Evolutionary conservation across 2,797 vertebrate genomes (phyloP), one percentile per base, ranked within the genome.

Genomic region (Zalophus californianus): DNA sequence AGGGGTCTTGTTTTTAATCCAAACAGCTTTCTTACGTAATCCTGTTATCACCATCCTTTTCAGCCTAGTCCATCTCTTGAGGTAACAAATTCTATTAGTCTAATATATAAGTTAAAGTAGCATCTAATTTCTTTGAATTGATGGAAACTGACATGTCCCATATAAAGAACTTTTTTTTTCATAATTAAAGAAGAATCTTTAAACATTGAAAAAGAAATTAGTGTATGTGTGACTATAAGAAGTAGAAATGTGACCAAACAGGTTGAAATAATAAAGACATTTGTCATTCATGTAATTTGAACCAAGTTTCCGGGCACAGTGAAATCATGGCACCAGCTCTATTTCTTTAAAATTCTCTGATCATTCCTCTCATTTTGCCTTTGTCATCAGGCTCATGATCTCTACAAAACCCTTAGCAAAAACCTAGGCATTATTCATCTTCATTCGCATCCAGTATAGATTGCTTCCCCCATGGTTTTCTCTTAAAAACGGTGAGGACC

Each of bases 1-100:
- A 70, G 29, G 18, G 23, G 54, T 88, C 29, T 20, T 70, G 1
- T 64, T 90, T 83, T 86, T 80, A 27, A 94, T 2, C 23, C 9
- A 93, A 86, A 92, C 21, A 60, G 52, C 35, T 70, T 93, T 73
- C 73, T 72, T 90, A 38, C 80, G 77, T 38, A 66, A 77, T 48
- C 16, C 14, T 15, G 10, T 27, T 62, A 7, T n/a, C 75, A 10
- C 64, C 84, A 79, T 21, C 21, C n/a, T 77, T 80, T 68, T 54
- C 21, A 85, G 80, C 16, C 85, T 70, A 77, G 14, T 82, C 23
- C n/a, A 75, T 18, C 14, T 52, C 44, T 89, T 72, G 68, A 35
- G 50, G 23, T 60, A 64, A 88, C 38, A 73, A 73, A 78, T 44
- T 72, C 15, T 84, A 72, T 85, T 62, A 52, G 68, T 79, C 58